These are phyloP conservation scores for Alauda arvensis DNA, from an alignment of 2,797 vertebrate species.

Conservation along the genomic window DNA sequence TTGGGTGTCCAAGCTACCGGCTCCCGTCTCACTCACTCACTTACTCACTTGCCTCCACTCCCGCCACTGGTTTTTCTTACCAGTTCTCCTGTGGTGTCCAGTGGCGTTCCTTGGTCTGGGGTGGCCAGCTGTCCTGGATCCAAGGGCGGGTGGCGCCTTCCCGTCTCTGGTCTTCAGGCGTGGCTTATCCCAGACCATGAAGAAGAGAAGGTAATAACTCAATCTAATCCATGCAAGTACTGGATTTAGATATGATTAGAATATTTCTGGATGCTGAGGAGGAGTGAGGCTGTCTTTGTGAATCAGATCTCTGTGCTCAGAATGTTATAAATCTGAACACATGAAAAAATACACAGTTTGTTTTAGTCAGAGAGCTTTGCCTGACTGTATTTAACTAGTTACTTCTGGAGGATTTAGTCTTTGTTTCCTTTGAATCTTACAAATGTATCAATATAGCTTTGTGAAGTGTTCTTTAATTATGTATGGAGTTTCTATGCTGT, in stretches of 20 bases:
- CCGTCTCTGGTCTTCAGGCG: no score
- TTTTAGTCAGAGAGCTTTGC: neutral
- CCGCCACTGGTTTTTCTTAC: no score
- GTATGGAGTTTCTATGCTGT: fast-evolving
- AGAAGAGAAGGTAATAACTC: neutral
- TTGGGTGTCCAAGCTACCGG: no score
- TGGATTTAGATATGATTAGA: neutral
- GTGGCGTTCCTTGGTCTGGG: no score
- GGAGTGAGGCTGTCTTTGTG: neutral
- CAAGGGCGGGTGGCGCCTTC: no score
- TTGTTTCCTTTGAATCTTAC: neutral
- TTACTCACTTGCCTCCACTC: no score
- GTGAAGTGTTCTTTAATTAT: neutral
- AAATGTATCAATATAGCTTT: neutral
- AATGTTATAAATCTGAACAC: neutral
- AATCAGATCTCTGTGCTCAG: neutral
- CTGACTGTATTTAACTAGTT: neutral
- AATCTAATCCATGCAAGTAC: neutral
- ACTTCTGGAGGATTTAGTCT: neutral
- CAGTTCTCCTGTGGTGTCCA: no score
- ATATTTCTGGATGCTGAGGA: neutral
- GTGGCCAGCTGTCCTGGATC: no score
- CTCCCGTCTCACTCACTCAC: no score
- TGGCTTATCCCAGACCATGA: neutral
- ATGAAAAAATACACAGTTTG: neutral